Conservation (phyloP, 2,797 vertebrate genomes). For the Myotis vivesi region DNA sequence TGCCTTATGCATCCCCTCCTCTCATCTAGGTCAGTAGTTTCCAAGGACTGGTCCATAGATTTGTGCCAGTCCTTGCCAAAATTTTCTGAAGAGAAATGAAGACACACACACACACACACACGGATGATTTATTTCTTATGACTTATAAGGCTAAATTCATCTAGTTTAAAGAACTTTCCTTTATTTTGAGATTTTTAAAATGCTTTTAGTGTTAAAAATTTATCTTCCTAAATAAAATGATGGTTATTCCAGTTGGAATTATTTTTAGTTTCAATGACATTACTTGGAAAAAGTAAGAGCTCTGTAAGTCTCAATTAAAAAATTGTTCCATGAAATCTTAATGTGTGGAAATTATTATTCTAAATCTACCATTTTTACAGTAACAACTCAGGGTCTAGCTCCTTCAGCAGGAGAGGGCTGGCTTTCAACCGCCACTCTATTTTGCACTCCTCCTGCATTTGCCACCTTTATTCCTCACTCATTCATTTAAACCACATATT, state of each 20-base stretch:
- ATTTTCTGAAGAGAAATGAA: not conserved
- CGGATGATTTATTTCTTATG: not conserved
- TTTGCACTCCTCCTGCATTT: not conserved
- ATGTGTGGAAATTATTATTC: not conserved
- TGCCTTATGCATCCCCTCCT: not conserved
- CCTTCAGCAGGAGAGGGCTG: not conserved
- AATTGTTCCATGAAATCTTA: not conserved
- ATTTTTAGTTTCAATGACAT: slow-evolving; percentile 26
- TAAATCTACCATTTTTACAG: not conserved
- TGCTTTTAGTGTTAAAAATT: not conserved
- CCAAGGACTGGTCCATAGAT: not conserved
- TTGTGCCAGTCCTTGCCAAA: not conserved
- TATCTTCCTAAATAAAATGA: slow-evolving; percentile 21
- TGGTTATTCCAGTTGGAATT: not conserved
- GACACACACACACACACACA: not conserved
- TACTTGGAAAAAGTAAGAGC: not conserved
- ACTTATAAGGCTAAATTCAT: not conserved
- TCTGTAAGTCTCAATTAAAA: not conserved
- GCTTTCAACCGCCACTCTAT: not conserved
- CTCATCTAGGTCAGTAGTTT: not conserved
- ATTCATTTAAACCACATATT: not conserved
- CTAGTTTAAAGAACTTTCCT: not conserved
- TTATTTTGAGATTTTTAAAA: not conserved
- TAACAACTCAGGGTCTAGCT: not conserved
- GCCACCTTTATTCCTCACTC: not conserved